Evolutionary conservation across 2,888 invertebrate species (phyloP).

Genomic region (Itoplectis maculator): DNA sequence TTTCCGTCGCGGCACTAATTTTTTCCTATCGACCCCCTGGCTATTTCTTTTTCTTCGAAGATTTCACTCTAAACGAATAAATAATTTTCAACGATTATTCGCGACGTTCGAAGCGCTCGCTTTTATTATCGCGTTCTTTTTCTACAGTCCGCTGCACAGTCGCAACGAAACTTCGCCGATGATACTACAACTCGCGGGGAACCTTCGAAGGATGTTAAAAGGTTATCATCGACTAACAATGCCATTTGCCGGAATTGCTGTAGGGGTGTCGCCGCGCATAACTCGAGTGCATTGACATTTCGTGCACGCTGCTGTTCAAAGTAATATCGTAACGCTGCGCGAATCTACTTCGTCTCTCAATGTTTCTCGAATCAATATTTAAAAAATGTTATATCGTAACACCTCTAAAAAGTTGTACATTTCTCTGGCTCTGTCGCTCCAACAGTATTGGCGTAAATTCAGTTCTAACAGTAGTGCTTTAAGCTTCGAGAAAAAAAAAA

Average conservation of each 20-base stretch:
- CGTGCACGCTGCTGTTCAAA: slow-evolving; percentile 14
- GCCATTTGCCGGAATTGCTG: slow-evolving; percentile 56
- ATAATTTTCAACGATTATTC: background rate
- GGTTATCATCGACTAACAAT: slow-evolving; percentile 62
- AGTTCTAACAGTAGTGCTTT: too few species aligned
- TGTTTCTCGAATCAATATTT: background rate
- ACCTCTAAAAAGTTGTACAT: too few species aligned
- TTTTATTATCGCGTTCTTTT: too few species aligned
- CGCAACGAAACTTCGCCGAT: slow-evolving; percentile 24
- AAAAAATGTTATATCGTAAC: too few species aligned
- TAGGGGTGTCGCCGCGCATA: slow-evolving; percentile 20
- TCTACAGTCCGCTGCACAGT: too few species aligned
- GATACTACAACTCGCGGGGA: slow-evolving; percentile 1
- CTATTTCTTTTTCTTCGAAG: background rate
- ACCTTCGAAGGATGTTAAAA: slow-evolving; percentile 59
- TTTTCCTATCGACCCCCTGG: slow-evolving; percentile 10
- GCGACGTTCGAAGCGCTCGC: too few species aligned
- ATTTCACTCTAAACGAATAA: background rate
- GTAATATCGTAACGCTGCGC: slow-evolving; percentile 38
- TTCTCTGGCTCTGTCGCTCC: too few species aligned
- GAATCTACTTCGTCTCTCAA: slow-evolving; percentile 1
- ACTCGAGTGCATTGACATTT: slow-evolving; percentile 65
- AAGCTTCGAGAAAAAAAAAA: background rate
- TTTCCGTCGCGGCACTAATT: background rate
- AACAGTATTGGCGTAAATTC: too few species aligned